Evolutionary conservation across 2,888 invertebrate genomes (phyloP).

Genomic region (Brassicogethes aeneus): DNA sequence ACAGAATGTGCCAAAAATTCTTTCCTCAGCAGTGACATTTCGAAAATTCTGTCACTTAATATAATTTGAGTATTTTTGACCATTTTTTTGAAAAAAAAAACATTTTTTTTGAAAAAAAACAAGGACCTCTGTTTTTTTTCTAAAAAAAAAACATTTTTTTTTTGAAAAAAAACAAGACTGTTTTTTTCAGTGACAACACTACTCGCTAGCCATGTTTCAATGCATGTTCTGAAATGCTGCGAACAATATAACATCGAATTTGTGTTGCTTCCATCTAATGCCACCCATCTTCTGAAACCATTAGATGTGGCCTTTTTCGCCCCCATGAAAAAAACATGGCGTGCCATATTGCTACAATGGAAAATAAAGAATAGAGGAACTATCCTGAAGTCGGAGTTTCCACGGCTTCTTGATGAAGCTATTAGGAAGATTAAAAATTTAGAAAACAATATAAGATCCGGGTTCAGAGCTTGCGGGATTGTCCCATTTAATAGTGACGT

Average conservation of each 20-base stretch:
- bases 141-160: too few species aligned
- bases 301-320: conserved; percentile 13
- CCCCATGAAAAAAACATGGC: conserved; percentile 11
- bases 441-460: conserved; percentile 6
- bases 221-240: conserved; percentile 8
- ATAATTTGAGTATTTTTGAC: too few species aligned
- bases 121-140: too few species aligned
- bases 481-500: too few species aligned
- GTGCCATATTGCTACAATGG: conserved; percentile 7
- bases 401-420: conserved; percentile 9
- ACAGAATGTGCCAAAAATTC: too few species aligned
- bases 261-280: conserved; percentile 12
- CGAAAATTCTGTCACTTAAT: too few species aligned
- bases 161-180: too few species aligned
- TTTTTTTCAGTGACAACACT: too few species aligned
- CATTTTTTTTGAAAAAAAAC: too few species aligned
- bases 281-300: conserved; percentile 10
- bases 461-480: too few species aligned
- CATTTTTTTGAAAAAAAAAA: too few species aligned
- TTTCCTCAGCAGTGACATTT: too few species aligned
- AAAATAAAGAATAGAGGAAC: conserved; percentile 9
- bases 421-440: conserved; percentile 5
- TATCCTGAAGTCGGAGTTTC: conserved; percentile 9
- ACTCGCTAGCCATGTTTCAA: conserved; percentile 6
- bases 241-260: conserved; percentile 11